Evolutionary conservation across 2,113 vertebrate species (phyloP).

Genomic region (Poeciliopsis occidentalis): DNA sequence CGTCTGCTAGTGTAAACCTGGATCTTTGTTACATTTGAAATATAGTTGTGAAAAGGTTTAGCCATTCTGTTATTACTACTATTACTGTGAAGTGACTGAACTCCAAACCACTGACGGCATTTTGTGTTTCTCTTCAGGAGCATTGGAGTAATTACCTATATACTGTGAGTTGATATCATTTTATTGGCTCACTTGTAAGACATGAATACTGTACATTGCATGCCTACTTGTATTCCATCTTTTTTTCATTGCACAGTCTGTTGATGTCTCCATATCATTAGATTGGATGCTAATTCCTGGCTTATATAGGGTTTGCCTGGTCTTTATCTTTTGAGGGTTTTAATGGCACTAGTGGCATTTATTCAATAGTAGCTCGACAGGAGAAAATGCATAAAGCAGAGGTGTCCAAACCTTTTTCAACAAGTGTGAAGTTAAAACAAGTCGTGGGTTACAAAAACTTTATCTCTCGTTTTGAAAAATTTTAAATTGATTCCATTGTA

Average conservation of each 20-base stretch:
- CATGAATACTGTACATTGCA: not conserved
- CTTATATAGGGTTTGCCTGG: too few species aligned
- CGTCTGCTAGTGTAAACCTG: not conserved
- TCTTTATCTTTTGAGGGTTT: too few species aligned
- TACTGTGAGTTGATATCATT: constrained; percentile 75
- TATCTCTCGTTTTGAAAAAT: too few species aligned
- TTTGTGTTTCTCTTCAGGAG: constrained; percentile 75
- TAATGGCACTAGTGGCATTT: too few species aligned
- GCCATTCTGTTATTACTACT: not conserved
- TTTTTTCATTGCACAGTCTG: not conserved
- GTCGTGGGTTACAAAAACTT: too few species aligned
- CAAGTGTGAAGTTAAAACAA: too few species aligned
- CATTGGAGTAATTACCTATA: constrained; percentile 85
- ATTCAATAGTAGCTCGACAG: too few species aligned
- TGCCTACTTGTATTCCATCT: not conserved
- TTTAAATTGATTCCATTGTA: too few species aligned
- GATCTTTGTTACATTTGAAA: not conserved
- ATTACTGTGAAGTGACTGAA: not conserved
- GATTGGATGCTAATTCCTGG: too few species aligned
- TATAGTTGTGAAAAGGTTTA: not conserved
- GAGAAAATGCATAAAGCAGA: too few species aligned
- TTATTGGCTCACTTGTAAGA: not conserved
- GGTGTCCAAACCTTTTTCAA: too few species aligned
- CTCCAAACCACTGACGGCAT: not conserved
- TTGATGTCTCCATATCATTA: too few species aligned